These are phyloP conservation scores for Octodon degus DNA, from an alignment of 2,113 vertebrate genomes.

Conservation along the genomic window DNA sequence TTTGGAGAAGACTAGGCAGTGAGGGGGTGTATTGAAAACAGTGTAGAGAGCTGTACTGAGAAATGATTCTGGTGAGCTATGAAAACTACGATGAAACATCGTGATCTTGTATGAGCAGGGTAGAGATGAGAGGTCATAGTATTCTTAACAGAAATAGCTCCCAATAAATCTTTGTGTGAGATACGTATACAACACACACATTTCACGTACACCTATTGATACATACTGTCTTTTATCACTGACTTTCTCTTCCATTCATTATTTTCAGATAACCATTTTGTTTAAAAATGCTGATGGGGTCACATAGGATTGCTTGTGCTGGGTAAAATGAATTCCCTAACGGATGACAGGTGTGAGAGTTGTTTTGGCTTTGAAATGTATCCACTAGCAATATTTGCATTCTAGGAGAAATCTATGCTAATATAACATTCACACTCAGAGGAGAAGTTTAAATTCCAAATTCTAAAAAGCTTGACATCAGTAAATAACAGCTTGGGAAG, in stretches of 20 bases:
- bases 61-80: not conserved
- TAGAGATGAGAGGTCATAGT: constrained; percentile 16
- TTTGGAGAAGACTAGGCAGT: not conserved
- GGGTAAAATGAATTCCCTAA: constrained; percentile 64
- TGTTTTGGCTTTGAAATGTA: constrained; percentile 62
- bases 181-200: not conserved
- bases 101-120: not conserved
- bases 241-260: not conserved
- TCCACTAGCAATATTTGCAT: constrained; percentile 69
- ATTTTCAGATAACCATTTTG: constrained; percentile 47
- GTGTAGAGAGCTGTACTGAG: not conserved
- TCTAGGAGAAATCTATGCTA: constrained; percentile 75
- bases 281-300: constrained; percentile 50
- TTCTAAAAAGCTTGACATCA: constrained; percentile 70
- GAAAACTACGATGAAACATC: not conserved
- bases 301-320: constrained; percentile 39
- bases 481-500: constrained; percentile 65
- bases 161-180: not conserved
- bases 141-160: not conserved
- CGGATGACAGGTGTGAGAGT: constrained; percentile 65
- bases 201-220: not conserved
- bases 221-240: not conserved
- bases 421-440: constrained; percentile 72
- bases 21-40: not conserved
- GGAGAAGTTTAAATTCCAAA: constrained; percentile 80